Percentiles rank a stretch among this genome's conserved stretches.
phyloP scores from a whole-genome alignment of 2,113 vertebrate species.

The Pandion haliaetus region DNA sequence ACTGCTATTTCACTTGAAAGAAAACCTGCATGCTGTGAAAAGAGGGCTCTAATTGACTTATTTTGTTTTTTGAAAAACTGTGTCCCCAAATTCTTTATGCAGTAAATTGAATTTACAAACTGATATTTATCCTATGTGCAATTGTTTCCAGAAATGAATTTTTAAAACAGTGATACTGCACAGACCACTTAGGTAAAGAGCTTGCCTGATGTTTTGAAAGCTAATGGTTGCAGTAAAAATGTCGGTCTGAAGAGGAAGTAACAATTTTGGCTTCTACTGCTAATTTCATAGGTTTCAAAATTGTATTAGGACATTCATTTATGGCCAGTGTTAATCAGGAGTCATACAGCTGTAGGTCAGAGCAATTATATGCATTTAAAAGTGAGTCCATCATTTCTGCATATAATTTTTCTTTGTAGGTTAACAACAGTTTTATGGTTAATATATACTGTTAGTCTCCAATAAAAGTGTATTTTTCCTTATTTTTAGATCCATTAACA shows the following conservation, averaged over 20 bases:
- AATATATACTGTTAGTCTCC: not conserved
- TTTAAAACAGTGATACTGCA: not conserved
- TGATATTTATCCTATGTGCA: not conserved
- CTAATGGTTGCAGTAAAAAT: not conserved
- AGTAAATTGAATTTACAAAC: constrained; percentile 19
- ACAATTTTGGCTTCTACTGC: not conserved
- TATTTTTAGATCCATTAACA: not conserved
- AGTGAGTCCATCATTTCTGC: not conserved
- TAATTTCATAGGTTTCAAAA: not conserved
- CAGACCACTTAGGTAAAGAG: not conserved
- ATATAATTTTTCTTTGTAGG: not conserved
- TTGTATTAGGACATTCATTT: not conserved
- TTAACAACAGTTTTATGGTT: not conserved
- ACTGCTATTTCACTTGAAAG: not conserved
- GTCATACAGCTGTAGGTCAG: not conserved
- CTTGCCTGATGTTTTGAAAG: not conserved
- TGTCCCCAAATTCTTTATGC: not conserved
- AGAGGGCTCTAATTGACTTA: constrained; percentile 7
- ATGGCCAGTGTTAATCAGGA: not conserved
- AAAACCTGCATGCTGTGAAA: not conserved
- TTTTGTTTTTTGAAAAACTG: not conserved
- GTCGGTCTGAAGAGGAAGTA: not conserved
- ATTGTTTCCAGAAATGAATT: constrained; percentile 19
- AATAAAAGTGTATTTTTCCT: not conserved
- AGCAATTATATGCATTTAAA: not conserved